These are phyloP conservation scores for Sminthopsis crassicaudata DNA, from an alignment of 2,113 vertebrate species.

Conservation along the genomic window DNA sequence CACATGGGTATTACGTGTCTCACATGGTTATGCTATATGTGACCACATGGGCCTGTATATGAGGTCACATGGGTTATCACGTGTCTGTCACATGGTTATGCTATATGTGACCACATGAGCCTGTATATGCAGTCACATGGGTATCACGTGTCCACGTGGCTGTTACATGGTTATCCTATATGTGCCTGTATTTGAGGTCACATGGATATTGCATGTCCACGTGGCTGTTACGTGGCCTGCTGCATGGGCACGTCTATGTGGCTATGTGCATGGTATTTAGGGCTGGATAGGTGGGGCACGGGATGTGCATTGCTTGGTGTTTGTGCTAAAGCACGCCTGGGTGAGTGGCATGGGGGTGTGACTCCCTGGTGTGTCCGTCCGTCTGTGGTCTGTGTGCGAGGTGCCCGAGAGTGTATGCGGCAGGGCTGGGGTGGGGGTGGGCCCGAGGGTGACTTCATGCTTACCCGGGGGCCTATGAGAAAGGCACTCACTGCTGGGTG, in stretches of 20 bases:
- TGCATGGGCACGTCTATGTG: neutral
- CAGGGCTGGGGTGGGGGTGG: neutral
- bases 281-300: neutral
- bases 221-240: too few species aligned
- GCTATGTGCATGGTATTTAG: neutral
- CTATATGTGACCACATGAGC: too few species aligned
- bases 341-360: neutral
- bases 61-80: neutral
- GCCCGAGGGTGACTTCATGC: neutral
- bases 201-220: too few species aligned
- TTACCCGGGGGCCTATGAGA: neutral
- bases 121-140: too few species aligned
- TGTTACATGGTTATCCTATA: too few species aligned
- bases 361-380: neutral
- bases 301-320: conserved; percentile 17
- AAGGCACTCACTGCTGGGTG: too few species aligned
- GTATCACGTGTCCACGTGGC: too few species aligned
- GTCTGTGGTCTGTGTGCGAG: neutral
- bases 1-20: too few species aligned
- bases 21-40: too few species aligned
- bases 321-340: neutral
- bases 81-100: too few species aligned
- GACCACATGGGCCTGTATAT: too few species aligned
- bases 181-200: too few species aligned
- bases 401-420: neutral